Evolutionary conservation across 23 tunicate species (phyloP), one percentile per base, ranked within the genome.

Genomic region (Ascidia mentula): DNA sequence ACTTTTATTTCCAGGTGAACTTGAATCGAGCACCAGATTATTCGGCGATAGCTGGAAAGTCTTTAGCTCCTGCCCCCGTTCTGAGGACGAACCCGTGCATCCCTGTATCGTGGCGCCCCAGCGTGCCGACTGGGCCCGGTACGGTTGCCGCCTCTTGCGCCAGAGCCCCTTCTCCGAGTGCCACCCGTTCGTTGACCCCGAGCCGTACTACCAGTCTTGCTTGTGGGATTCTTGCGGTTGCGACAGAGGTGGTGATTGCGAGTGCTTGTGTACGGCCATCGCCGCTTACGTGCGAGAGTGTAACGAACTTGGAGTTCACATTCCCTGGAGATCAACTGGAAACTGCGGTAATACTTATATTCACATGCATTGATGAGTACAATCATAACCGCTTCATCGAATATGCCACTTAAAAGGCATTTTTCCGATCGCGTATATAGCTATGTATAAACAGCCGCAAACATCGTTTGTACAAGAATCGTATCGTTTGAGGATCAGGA

Each of bases 211-310:
- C 38, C 80, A 88, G 77, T 79, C 89, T 20, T 93, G 98, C 59
- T 24, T 93, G 77, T 93, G 98, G 98, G 98, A 93, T 73, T 87
- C 98, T 59, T 93, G 98, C 45, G 98, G 98, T 22, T 93, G 98
- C 39, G 98, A 93, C 82, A 61, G 98, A 40, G 98, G 98, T 31
- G 98, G 98, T 35, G 98, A 93, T 40, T 93, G 98, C 84, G 98
- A 93, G 86, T 93, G 98, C 77, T 45, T 85, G 76, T 93, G 98
- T 72, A 93, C 98, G 40, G 98, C 98, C 26, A 74, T 93, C 33
- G 89, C 89, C 17, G 98, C 98, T 37, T 93, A 93, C 79, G 77
- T 80, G 15, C 71, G 98, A 45, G 98, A 88, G 31, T 93, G 98
- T 69, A 87, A 87, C 77, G 90, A 85, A 34, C 34, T 38, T 36